Conservation (phyloP, 2,888 invertebrate genomes). For the Chalcosyrphus nemorum region DNA sequence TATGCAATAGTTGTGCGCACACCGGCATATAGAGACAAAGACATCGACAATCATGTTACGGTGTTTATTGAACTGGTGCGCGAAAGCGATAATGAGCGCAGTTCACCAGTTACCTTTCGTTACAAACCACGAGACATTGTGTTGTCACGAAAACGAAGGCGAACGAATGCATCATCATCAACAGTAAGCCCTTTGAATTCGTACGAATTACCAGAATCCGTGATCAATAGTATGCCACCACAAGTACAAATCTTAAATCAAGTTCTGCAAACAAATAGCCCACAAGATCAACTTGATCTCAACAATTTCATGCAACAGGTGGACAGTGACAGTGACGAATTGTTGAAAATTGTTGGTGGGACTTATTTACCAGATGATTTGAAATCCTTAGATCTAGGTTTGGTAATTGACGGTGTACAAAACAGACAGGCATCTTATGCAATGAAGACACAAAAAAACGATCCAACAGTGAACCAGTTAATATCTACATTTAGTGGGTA, state of each 20-base stretch:
- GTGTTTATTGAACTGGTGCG: slow-evolving; percentile 90
- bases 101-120: slow-evolving; percentile 86
- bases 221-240: slow-evolving; percentile 83
- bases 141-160: slow-evolving; percentile 80
- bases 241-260: not conserved
- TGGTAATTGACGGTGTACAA: not conserved
- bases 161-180: slow-evolving; percentile 75
- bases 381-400: not conserved
- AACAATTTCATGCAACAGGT: not conserved
- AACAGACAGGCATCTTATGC: not conserved
- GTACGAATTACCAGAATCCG: slow-evolving; percentile 78
- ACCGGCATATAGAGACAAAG: slow-evolving; percentile 87
- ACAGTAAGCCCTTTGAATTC: slow-evolving; percentile 75
- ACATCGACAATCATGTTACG: slow-evolving; percentile 84
- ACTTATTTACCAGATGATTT: not conserved
- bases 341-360: not conserved
- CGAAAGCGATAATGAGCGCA: slow-evolving; percentile 87
- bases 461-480: slow-evolving; percentile 15
- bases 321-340: slow-evolving; percentile 4
- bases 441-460: not conserved
- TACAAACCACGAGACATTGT: slow-evolving; percentile 85
- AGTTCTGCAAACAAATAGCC: slow-evolving; percentile 73
- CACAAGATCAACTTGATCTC: slow-evolving; percentile 67
- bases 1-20: slow-evolving; percentile 93
- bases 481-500: not conserved